Base-by-base conservation (phyloP, 2,888 invertebrate genomes). In the Prionchulus punctatus region DNA sequence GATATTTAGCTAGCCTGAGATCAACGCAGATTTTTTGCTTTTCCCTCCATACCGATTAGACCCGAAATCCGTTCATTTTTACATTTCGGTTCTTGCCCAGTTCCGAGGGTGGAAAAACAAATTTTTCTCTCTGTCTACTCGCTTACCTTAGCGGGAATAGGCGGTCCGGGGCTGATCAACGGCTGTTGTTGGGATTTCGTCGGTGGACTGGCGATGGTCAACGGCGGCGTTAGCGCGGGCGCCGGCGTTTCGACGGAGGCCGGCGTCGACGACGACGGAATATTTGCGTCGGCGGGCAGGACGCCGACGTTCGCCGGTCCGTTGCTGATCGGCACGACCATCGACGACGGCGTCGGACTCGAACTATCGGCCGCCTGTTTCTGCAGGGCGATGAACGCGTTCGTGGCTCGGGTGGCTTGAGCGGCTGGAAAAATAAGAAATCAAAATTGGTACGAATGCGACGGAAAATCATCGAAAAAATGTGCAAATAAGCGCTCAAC, bases 121-220 rank as follows among this genome's bases (percentile, higher is more conserved):
- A n/a, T n/a, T n/a, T n/a, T n/a, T n/a, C n/a, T n/a, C n/a, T n/a
- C n/a, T n/a, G n/a, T n/a, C n/a, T n/a, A n/a, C 7, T 25, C 2
- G 28, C 50, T 7, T 50, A 50, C 50, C 27, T 18, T 58, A 47
- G 50, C 58, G 45, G 54, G 60, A 53, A 73, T 72, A 55, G 76
- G 71, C 61, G 71, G 63, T 66, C 71, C 65, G 77, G 78, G 50
- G 76, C 75, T 67, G 61, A 79, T 74, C 57, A 48, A 25, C 27
- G 25, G n/a, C n/a, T n/a, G n/a, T n/a, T n/a, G n/a, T n/a, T n/a
- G n/a, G n/a, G n/a, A n/a, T n/a, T n/a, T n/a, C n/a, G n/a, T n/a
- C n/a, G n/a, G n/a, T n/a, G n/a, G n/a, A n/a, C n/a, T n/a, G n/a
- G n/a, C n/a, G n/a, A 21, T 26, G 48, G 55, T 42, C 50, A 36